Evolutionary conservation across 2,113 vertebrate species (phyloP).

Genomic region (Seriola aureovittata): DNA sequence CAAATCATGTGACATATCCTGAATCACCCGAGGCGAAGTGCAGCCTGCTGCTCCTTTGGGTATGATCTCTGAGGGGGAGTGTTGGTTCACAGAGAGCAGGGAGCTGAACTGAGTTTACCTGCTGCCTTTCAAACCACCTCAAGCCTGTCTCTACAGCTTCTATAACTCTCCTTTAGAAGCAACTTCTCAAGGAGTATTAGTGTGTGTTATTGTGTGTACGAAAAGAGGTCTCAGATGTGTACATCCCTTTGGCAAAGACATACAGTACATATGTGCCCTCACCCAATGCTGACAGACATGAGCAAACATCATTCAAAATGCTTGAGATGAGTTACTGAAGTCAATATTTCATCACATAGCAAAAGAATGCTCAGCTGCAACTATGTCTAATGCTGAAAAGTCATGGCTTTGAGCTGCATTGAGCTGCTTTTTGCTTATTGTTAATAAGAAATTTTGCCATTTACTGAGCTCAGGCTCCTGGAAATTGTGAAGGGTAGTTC

Average conservation of each 20-base stretch:
- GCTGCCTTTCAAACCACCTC: slow-evolving; percentile 68
- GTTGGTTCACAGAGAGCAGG: slow-evolving; percentile 29
- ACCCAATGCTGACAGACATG: not conserved
- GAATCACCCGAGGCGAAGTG: slow-evolving; percentile 53
- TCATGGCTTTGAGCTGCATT: not conserved
- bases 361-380: too few relatives aligned
- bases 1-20: slow-evolving; percentile 65
- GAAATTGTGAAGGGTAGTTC: not conserved
- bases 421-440: not conserved
- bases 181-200: not conserved
- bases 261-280: slow-evolving; percentile 4
- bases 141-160: slow-evolving; percentile 38
- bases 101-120: slow-evolving; percentile 56
- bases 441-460: too few relatives aligned
- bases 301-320: slow-evolving; percentile 7
- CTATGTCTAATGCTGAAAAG: not conserved
- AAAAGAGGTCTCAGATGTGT: slow-evolving; percentile 17
- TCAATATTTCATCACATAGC: slow-evolving; percentile 7
- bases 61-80: slow-evolving; percentile 29
- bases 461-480: too few relatives aligned
- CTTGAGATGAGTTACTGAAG: slow-evolving; percentile 9
- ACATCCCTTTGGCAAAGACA: slow-evolving; percentile 34
- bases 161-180: slow-evolving; percentile 49
- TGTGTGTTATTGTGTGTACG: not conserved
- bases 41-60: slow-evolving; percentile 49